phyloP scores from a whole-genome alignment of 2,113 vertebrate genomes.

The Nesoenas mayeri region DNA sequence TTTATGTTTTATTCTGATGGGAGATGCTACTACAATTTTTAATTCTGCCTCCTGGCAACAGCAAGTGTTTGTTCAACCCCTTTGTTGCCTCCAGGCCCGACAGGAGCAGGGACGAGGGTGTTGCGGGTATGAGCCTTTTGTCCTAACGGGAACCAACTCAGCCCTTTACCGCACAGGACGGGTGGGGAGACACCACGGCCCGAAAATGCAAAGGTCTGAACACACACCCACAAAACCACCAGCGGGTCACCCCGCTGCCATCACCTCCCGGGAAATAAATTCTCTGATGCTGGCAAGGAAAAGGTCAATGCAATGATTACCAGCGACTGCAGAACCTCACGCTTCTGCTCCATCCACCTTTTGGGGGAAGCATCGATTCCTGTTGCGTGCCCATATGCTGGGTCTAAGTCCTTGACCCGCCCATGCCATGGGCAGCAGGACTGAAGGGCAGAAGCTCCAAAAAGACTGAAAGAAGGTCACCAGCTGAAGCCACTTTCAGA shows the following conservation, averaged over 20 bases:
- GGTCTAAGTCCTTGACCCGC: neutral
- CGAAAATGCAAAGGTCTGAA: neutral
- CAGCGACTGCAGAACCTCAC: neutral
- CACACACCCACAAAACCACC: neutral
- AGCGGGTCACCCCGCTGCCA: neutral
- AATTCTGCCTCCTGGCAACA: neutral
- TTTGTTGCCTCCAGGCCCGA: neutral
- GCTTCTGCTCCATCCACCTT: neutral
- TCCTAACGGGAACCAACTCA: neutral
- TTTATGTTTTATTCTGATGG: neutral
- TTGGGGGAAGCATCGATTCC: neutral
- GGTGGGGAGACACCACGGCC: neutral
- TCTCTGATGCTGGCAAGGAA: neutral
- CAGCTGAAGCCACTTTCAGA: neutral
- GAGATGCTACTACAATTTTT: neutral
- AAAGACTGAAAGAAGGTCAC: neutral
- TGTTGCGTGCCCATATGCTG: neutral
- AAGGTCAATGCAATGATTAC: neutral
- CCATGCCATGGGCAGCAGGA: neutral
- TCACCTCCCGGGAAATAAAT: neutral
- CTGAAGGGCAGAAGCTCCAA: neutral
- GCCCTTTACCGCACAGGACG: neutral
- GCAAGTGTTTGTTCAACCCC: neutral
- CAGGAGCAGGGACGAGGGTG: accelerated
- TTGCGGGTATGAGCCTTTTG: neutral